These are phyloP conservation scores for Ylistrum balloti DNA, from an alignment of 1,140 invertebrate species.

Conservation along the genomic window DNA sequence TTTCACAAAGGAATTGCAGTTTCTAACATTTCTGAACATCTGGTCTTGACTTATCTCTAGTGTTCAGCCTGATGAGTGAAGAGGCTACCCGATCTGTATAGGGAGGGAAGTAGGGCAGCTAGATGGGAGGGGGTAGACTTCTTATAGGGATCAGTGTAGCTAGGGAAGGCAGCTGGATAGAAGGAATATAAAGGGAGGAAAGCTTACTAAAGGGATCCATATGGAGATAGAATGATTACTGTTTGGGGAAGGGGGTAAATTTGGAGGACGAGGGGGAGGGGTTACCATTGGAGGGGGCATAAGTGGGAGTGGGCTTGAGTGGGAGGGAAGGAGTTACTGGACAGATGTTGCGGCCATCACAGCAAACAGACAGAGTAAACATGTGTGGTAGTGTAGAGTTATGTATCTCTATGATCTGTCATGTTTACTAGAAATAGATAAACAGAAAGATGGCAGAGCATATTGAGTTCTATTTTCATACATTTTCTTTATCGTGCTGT, in stretches of 20 bases:
- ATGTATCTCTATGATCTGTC: constrained; percentile 14
- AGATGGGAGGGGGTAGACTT: neutral
- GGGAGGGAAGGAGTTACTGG: neutral
- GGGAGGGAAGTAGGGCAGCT: neutral
- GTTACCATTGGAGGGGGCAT: neutral
- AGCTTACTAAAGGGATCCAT: too few species aligned
- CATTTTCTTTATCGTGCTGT: neutral
- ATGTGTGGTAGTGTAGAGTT: neutral
- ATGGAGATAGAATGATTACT: too few species aligned
- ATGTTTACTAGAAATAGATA: constrained; percentile 30
- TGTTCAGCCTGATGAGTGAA: neutral
- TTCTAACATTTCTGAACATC: constrained; percentile 20
- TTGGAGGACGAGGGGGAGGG: neutral
- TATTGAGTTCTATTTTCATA: neutral
- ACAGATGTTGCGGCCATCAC: constrained; percentile 15
- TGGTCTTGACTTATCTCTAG: neutral
- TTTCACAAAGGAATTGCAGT: neutral
- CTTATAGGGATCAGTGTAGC: too few species aligned
- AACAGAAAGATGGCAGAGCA: neutral
- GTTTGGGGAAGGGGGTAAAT: neutral
- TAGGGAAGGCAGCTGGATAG: too few species aligned
- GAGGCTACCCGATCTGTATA: neutral
- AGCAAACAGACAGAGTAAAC: neutral
- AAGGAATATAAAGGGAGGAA: too few species aligned
- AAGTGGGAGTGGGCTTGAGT: neutral